phyloP scores from a whole-genome alignment of 2,113 vertebrate genomes.

The Lethenteron reissneri region DNA sequence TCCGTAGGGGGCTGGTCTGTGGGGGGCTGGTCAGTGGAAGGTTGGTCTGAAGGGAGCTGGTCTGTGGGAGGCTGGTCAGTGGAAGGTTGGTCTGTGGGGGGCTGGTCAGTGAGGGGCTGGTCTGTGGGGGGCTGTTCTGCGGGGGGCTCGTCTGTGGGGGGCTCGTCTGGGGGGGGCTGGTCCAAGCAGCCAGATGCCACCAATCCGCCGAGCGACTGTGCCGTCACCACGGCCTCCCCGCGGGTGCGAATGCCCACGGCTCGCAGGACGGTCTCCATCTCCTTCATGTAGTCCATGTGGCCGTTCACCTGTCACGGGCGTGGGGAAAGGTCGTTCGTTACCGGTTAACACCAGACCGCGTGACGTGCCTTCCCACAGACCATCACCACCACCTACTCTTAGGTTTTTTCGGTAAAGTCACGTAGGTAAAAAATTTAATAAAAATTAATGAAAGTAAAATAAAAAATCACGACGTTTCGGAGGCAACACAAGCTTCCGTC shows the following conservation, averaged over 20 bases:
- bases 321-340: neutral
- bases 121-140: too few relatives aligned
- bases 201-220: too few relatives aligned
- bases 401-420: neutral
- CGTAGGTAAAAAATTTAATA: neutral
- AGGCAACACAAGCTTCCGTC: neutral
- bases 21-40: too few relatives aligned
- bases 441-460: neutral
- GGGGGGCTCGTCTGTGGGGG: too few relatives aligned
- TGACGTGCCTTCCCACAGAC: neutral
- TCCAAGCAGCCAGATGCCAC: too few relatives aligned
- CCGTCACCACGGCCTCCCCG: neutral
- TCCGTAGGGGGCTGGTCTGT: too few relatives aligned
- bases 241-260: constrained; percentile 47
- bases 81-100: too few relatives aligned
- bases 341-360: neutral
- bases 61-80: too few relatives aligned
- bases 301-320: constrained; percentile 44
- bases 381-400: neutral
- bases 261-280: constrained; percentile 71
- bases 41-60: too few relatives aligned
- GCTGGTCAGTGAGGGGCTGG: too few relatives aligned
- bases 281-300: constrained; percentile 86
- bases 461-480: neutral
- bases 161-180: too few relatives aligned